Evolutionary conservation across 2,113 vertebrate genomes (phyloP).

Genomic region (Heterotilapia buettikoferi): DNA sequence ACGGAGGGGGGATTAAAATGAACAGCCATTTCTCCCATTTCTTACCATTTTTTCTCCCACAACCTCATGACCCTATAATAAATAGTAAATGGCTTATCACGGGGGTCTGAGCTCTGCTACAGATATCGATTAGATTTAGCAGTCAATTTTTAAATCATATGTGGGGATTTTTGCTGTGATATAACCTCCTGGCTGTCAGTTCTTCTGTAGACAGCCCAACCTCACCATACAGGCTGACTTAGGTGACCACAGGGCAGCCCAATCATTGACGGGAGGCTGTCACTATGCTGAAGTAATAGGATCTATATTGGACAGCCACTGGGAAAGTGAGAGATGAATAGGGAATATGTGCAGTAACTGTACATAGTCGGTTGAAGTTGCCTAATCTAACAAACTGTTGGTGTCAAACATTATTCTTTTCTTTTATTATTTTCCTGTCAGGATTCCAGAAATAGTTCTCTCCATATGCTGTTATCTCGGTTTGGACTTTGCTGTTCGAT

Average conservation of each 20-base stretch:
- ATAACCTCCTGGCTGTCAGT: constrained; percentile 17
- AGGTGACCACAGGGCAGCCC: background rate
- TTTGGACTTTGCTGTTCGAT: background rate
- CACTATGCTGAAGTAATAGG: constrained; percentile 17
- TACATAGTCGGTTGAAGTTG: background rate
- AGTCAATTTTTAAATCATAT: constrained; percentile 5
- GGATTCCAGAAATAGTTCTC: background rate
- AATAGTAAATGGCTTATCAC: constrained; percentile 15
- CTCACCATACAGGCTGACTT: background rate
- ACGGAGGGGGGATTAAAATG: constrained; percentile 16
- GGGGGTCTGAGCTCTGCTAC: background rate
- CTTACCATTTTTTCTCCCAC: background rate
- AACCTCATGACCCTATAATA: constrained; percentile 26
- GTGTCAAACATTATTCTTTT: background rate
- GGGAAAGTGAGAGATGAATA: background rate
- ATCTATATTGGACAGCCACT: background rate
- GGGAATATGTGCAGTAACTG: background rate
- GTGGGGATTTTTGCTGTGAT: background rate
- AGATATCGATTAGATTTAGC: background rate
- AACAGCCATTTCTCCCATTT: constrained; percentile 25
- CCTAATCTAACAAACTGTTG: background rate
- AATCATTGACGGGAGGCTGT: constrained; percentile 14
- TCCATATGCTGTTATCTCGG: background rate
- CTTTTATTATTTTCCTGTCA: background rate
- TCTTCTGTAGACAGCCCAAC: background rate